Evolutionary conservation across 2,888 invertebrate genomes (phyloP).

Genomic region (Cynaeus angustus): DNA sequence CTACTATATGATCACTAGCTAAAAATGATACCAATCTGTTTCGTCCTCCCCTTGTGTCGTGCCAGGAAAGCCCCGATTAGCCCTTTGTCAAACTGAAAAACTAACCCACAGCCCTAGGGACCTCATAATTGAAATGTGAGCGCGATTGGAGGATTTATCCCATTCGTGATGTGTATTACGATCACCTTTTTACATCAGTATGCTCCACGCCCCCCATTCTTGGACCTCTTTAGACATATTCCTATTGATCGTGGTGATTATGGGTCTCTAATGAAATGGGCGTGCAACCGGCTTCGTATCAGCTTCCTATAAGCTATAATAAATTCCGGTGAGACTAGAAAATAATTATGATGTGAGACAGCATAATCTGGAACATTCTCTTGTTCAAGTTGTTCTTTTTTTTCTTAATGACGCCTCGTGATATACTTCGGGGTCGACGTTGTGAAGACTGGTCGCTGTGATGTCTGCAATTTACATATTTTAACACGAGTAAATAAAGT

Average conservation of each 20-base stretch:
- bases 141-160: constrained; percentile 39
- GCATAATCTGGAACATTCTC: constrained; percentile 36
- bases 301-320: constrained; percentile 48
- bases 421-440: constrained; percentile 26
- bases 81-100: constrained; percentile 34
- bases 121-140: constrained; percentile 45
- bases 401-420: constrained; percentile 17
- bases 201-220: constrained; percentile 45
- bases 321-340: constrained; percentile 44
- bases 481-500: constrained; percentile 38
- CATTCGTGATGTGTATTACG: constrained; percentile 35
- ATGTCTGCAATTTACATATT: constrained; percentile 44
- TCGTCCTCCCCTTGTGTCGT: too few relatives aligned
- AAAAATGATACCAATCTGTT: too few relatives aligned
- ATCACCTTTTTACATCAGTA: constrained; percentile 38
- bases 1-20: too few relatives aligned
- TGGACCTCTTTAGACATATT: constrained; percentile 44
- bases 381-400: constrained; percentile 13
- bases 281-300: constrained; percentile 51
- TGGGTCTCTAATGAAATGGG: constrained; percentile 57
- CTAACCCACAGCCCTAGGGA: constrained; percentile 28
- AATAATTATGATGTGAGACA: constrained; percentile 49
- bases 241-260: constrained; percentile 57
- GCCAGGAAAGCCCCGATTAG: not conserved
- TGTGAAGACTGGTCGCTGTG: constrained; percentile 14